Evolutionary conservation across 2,797 vertebrate genomes (phyloP).

Genomic region (Rhynchotus rufescens): DNA sequence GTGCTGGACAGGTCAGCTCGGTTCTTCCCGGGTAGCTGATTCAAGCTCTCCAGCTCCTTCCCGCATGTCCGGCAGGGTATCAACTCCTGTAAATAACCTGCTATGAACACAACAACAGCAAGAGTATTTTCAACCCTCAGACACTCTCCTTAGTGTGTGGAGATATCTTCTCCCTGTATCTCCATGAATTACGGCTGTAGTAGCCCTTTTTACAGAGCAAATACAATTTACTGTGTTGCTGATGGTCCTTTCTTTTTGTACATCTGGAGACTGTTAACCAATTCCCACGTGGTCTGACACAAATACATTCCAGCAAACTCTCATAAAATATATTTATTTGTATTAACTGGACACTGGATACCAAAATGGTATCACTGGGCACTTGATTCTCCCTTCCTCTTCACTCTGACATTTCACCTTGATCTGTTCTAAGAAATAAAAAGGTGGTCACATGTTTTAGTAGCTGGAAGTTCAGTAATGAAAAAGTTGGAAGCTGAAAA

Average conservation of each 20-base stretch:
- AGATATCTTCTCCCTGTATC: not conserved
- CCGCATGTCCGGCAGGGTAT: not conserved
- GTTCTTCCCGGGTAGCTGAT: not conserved
- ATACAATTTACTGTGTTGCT: not conserved
- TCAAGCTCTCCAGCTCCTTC: not conserved
- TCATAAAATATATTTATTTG: conserved; percentile 59
- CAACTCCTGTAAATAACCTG: not conserved
- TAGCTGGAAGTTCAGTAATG: conserved; percentile 1
- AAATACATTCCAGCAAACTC: conserved; percentile 29
- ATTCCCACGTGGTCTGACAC: conserved; percentile 34
- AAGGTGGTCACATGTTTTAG: not conserved
- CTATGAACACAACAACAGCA: not conserved
- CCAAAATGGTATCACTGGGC: not conserved
- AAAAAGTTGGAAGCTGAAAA: conserved; percentile 58
- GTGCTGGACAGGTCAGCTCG: not conserved
- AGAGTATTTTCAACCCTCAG: not conserved
- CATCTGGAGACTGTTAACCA: conserved; percentile 58
- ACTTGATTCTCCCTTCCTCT: conserved; percentile 19
- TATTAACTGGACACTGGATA: conserved; percentile 51
- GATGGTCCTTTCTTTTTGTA: conserved; percentile 18
- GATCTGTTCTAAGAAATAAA: conserved; percentile 27
- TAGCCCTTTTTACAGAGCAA: not conserved
- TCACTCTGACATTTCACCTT: conserved; percentile 48
- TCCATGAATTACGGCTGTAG: not conserved
- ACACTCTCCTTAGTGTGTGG: not conserved